Conservation (phyloP, 2,888 invertebrate species). For the Drosophila trichaetosa region DNA sequence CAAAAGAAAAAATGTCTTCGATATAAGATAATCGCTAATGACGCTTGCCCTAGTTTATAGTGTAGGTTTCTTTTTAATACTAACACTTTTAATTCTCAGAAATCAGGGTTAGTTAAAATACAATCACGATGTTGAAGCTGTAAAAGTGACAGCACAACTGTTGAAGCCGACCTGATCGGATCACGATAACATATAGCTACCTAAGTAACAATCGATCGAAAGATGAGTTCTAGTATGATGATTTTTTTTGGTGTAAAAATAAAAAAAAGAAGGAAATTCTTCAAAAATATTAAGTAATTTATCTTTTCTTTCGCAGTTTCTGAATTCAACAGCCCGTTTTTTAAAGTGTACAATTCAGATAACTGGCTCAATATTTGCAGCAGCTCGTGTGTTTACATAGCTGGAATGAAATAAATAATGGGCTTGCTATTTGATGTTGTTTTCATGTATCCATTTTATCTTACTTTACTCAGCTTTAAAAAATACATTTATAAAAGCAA, state of each 20-base stretch:
- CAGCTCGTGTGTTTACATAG: constrained; percentile 14
- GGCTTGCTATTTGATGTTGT: background rate
- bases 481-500: background rate
- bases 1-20: background rate
- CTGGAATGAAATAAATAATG: constrained; percentile 29
- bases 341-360: constrained; percentile 2
- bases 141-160: background rate
- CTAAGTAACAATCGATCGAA: background rate
- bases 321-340: background rate
- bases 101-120: background rate
- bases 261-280: background rate
- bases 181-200: background rate
- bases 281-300: background rate
- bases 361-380: constrained; percentile 15
- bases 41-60: background rate
- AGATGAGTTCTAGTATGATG: background rate
- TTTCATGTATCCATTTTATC: background rate
- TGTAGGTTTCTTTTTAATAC: background rate
- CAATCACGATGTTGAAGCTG: background rate
- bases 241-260: background rate
- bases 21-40: background rate
- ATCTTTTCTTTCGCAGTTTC: background rate
- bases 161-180: background rate
- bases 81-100: background rate
- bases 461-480: constrained; percentile 1